phyloP scores from a whole-genome alignment of 2,113 vertebrate genomes.

The Sclerurus mexicanus region DNA sequence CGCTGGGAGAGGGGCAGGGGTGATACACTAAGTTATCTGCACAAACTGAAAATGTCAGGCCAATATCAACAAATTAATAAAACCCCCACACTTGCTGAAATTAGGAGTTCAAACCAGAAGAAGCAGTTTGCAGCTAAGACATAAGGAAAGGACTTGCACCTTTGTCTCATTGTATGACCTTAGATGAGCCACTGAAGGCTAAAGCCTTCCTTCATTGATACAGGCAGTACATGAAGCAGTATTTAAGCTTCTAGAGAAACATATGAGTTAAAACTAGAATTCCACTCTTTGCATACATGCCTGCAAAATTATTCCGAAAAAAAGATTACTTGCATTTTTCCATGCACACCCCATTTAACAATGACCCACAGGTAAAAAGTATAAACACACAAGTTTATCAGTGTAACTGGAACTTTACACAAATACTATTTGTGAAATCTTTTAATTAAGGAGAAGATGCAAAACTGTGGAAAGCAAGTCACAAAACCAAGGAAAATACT shows the following conservation, averaged over 20 bases:
- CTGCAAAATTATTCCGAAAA: not conserved
- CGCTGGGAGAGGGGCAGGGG: accelerated
- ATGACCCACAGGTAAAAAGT: not conserved
- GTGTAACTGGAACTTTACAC: not conserved
- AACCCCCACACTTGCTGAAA: not conserved
- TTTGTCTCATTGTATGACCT: not conserved
- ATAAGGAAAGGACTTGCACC: not conserved
- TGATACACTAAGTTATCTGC: not conserved
- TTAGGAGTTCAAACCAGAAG: not conserved
- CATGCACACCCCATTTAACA: not conserved
- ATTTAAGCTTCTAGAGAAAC: not conserved
- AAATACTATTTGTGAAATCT: not conserved
- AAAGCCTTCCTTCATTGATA: not conserved
- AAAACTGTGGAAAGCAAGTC: not conserved
- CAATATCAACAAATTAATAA: not conserved
- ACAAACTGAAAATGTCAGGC: not conserved
- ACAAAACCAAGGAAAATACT: not conserved
- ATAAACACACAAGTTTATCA: not conserved
- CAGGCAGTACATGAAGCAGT: accelerated
- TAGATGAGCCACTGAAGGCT: not conserved
- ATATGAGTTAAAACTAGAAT: not conserved
- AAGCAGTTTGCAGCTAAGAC: not conserved
- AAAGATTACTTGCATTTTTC: not conserved
- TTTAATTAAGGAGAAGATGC: not conserved
- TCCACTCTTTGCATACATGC: not conserved